Conservation (phyloP, 2,888 invertebrate genomes). For the Xylota sylvarum region DNA sequence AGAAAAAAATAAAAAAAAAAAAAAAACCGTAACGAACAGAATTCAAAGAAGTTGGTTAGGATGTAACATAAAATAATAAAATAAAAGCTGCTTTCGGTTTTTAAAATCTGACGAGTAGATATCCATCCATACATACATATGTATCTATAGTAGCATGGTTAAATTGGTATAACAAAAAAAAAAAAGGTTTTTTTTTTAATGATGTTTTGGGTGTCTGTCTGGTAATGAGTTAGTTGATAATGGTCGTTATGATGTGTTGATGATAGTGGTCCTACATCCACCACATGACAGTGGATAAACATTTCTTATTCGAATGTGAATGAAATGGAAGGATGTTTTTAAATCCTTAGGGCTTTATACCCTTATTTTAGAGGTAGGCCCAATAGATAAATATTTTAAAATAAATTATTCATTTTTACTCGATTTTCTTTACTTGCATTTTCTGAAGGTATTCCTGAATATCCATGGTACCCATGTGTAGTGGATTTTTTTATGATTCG, state of each 20-base stretch:
- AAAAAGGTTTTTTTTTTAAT: neutral
- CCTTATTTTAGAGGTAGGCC: too few relatives aligned
- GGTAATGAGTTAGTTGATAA: slow-evolving; percentile 24
- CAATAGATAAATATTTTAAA: too few relatives aligned
- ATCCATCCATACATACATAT: neutral
- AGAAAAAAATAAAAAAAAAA: neutral
- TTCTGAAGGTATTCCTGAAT: too few relatives aligned
- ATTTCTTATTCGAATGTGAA: neutral
- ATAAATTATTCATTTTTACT: too few relatives aligned
- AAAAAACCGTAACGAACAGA: neutral
- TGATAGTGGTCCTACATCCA: slow-evolving; percentile 38
- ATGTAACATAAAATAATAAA: slow-evolving; percentile 3
- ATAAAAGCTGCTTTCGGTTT: slow-evolving; percentile 9
- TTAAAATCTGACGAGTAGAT: slow-evolving; percentile 7
- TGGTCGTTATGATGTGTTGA: slow-evolving; percentile 41
- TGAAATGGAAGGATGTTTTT: slow-evolving; percentile 3
- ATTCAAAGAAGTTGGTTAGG: slow-evolving; percentile 26
- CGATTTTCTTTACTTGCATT: too few relatives aligned
- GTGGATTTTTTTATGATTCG: too few relatives aligned
- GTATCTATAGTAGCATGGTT: too few relatives aligned
- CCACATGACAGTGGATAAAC: neutral
- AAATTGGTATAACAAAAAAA: too few relatives aligned
- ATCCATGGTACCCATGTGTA: too few relatives aligned
- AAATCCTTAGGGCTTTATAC: too few relatives aligned
- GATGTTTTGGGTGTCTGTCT: neutral